Percentiles rank a stretch among this genome's conserved stretches.
phyloP scores from a whole-genome alignment of 23 tunicate genomes.

The Styela plicata region DNA sequence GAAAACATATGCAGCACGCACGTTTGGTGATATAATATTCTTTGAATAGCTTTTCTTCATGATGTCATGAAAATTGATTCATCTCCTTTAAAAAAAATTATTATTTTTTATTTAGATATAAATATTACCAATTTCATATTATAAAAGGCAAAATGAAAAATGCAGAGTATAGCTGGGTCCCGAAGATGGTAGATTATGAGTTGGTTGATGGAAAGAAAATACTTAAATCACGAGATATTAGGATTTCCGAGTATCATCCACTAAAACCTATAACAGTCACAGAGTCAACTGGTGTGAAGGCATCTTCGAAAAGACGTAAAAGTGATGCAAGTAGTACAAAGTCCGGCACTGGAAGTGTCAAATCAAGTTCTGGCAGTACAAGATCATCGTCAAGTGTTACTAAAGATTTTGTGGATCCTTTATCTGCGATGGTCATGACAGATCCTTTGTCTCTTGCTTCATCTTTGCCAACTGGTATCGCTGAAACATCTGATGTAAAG shows the following conservation, averaged over 20 bases:
- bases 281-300: conserved; percentile 40
- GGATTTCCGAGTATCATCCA: conserved; percentile 64
- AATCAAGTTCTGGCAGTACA: background rate
- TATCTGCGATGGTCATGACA: conserved; percentile 46
- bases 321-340: background rate
- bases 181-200: conserved; percentile 53
- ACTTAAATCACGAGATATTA: conserved; percentile 3
- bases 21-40: too few relatives aligned
- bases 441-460: conserved; percentile 57
- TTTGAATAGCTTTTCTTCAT: too few relatives aligned
- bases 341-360: conserved; percentile 1
- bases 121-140: background rate
- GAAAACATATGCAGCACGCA: too few relatives aligned
- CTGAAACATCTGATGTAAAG: background rate
- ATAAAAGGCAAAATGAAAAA: conserved; percentile 5
- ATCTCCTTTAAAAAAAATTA: too few relatives aligned
- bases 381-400: background rate
- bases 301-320: conserved; percentile 10
- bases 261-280: conserved; percentile 77
- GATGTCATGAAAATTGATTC: too few relatives aligned
- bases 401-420: conserved; percentile 73
- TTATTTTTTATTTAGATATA: too few relatives aligned
- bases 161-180: conserved; percentile 30
- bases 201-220: conserved; percentile 22
- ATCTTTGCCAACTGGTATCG: background rate